Evolutionary conservation across 2,888 invertebrate species (phyloP), one percentile per base, ranked within the genome.

Genomic region (Mongoloraphidia duomilia): DNA sequence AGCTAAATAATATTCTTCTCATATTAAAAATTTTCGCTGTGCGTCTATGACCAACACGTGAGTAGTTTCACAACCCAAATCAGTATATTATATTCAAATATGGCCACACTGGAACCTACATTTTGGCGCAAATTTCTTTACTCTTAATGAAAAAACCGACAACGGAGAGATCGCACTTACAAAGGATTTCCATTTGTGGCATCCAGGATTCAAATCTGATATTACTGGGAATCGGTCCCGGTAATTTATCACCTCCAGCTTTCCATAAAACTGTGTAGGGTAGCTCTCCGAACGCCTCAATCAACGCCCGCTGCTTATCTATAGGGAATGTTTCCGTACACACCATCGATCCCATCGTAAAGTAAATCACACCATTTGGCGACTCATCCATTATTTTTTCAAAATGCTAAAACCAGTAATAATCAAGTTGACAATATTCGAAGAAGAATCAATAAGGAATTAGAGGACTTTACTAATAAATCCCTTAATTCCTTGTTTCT

Each of bases 281-380:
- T 41, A 78, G 57, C 36, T 70, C 66, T 0, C 71, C 70, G 53
- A 77, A 67, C 2, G 69, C 74, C 34, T 64, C 61, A 54, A 76
- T 70, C 54, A 77, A 70, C 46, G 65, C 65, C 52, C 67, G 63
- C 42, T 75, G 57, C 53, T 64, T 70, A 13, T 68, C 65, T 37
- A 61, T 61, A 1, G 75, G 71, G 52, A 77, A 72, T 1, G 72
- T 71, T 59, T 75, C 75, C 36, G 74, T 72, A 17, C 70, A 62
- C 1, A 78, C 66, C 71, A 76, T 73, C 8, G 77, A 76, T 10
- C 77, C 77, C 56, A 77, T 73, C 53, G 74, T 75, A 66, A 77
- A 73, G 59, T 74, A 77, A 49, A 78, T 72, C 33, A 76, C 69
- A 8, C 66, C 65, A 26, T 61, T 55, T 41, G 54, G 41, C 13